These are phyloP conservation scores for Drosophila sordidula DNA, from an alignment of 2,888 invertebrate species.

Conservation along the genomic window DNA sequence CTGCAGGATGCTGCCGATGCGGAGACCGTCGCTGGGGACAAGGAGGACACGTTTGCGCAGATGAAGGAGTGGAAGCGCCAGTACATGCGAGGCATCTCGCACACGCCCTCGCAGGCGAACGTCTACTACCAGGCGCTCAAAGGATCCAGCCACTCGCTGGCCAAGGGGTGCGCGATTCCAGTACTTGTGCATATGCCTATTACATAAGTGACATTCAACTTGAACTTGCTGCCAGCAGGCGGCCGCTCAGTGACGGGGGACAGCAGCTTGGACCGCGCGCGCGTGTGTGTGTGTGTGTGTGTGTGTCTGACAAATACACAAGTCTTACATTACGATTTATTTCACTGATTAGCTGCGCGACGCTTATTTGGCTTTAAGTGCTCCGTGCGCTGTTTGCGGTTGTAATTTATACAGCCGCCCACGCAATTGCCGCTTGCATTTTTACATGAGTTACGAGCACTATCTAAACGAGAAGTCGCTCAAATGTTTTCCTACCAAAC, in stretches of 20 bases:
- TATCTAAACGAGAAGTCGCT: slow-evolving; percentile 57
- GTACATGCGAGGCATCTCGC: slow-evolving; percentile 82
- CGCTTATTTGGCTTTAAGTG: slow-evolving; percentile 59
- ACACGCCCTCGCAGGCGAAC: slow-evolving; percentile 80
- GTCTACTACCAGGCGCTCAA: slow-evolving; percentile 83
- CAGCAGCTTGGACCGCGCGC: slow-evolving; percentile 9
- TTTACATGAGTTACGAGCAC: slow-evolving; percentile 40
- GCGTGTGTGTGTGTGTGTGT: slow-evolving; percentile 24
- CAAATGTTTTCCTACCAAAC: slow-evolving; percentile 17
- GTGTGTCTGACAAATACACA: slow-evolving; percentile 34
- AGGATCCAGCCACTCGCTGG: slow-evolving; percentile 79
- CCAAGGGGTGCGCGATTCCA: slow-evolving; percentile 73
- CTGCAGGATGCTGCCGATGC: slow-evolving; percentile 67
- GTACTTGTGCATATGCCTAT: neutral
- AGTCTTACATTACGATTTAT: slow-evolving; percentile 50
- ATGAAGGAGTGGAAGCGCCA: slow-evolving; percentile 81
- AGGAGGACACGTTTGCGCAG: slow-evolving; percentile 73
- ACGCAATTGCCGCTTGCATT: slow-evolving; percentile 48
- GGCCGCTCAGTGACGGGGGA: slow-evolving; percentile 30
- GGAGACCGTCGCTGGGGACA: slow-evolving; percentile 61
- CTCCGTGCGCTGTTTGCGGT: slow-evolving; percentile 61
- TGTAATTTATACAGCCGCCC: slow-evolving; percentile 72
- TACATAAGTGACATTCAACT: slow-evolving; percentile 77
- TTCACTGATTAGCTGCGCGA: slow-evolving; percentile 66
- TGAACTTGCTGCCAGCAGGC: slow-evolving; percentile 72